Percentiles rank a stretch among this genome's conserved stretches.
phyloP scores from a whole-genome alignment of 2,888 invertebrate genomes.

The Drosophila tanythrix region DNA sequence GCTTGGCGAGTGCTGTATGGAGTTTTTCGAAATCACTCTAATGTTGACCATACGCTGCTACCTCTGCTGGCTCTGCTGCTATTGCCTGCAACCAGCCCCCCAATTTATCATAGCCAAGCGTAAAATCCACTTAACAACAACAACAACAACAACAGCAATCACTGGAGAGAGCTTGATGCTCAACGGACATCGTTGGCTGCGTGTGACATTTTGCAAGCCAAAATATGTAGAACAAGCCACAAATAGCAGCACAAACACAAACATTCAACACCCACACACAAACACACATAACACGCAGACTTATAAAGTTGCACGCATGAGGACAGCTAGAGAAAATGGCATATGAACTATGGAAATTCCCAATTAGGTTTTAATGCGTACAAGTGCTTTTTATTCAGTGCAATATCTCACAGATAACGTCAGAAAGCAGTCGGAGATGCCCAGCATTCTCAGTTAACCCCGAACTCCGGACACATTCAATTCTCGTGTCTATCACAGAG shows the following conservation, averaged over 20 bases:
- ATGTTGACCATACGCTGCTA: conserved; percentile 48
- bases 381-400: conserved; percentile 81
- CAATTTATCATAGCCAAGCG: conserved; percentile 80
- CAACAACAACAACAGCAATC: conserved; percentile 22
- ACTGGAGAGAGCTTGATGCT: conserved; percentile 50
- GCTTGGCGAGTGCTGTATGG: conserved; percentile 25
- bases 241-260: conserved; percentile 36
- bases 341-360: conserved; percentile 82
- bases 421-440: conserved; percentile 14
- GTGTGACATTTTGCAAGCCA: conserved; percentile 80
- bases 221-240: conserved; percentile 79
- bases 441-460: not conserved
- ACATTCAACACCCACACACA: conserved; percentile 31
- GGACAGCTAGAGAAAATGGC: conserved; percentile 65
- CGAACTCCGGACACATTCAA: conserved; percentile 46
- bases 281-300: not conserved
- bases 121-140: conserved; percentile 75
- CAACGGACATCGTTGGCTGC: conserved; percentile 69
- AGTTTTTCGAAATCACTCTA: conserved; percentile 37
- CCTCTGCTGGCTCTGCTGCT: not conserved
- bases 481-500: conserved; percentile 62
- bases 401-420: conserved; percentile 73
- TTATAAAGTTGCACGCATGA: not conserved
- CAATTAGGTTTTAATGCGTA: conserved; percentile 82
- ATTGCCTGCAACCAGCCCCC: conserved; percentile 39